Conservation (phyloP, 2,888 invertebrate species). For the Drosophila percnosoma region DNA sequence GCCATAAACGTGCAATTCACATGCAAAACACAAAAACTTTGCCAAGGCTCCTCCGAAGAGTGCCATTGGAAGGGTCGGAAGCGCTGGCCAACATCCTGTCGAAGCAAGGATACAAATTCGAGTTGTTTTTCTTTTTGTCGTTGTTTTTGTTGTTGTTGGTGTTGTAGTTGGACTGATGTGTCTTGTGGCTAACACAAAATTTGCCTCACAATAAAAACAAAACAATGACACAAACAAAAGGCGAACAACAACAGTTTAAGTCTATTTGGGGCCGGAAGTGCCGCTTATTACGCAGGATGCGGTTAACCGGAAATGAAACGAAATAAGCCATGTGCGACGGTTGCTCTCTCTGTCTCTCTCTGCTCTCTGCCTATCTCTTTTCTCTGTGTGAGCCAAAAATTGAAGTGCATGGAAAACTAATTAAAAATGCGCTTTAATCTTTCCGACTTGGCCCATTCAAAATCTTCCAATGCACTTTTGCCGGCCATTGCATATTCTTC, state of each 20-base stretch:
- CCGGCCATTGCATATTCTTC: conserved; percentile 1
- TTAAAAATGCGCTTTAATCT: conserved; percentile 60
- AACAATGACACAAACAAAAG: conserved; percentile 53
- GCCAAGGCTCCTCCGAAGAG: conserved; percentile 8
- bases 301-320: conserved; percentile 81
- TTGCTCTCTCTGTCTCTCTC: conserved; percentile 3
- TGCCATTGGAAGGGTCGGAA: conserved; percentile 56
- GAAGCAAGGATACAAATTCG: conserved; percentile 37
- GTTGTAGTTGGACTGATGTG: conserved; percentile 21
- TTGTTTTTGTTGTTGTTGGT: conserved; percentile 10
- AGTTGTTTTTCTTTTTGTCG: background rate
- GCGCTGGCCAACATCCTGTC: conserved; percentile 67
- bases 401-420: conserved; percentile 61
- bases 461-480: conserved; percentile 23
- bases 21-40: conserved; percentile 73
- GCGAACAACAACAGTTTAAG: conserved; percentile 74
- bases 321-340: conserved; percentile 77
- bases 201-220: conserved; percentile 77
- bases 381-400: conserved; percentile 13
- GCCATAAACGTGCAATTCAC: conserved; percentile 78
- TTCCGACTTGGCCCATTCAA: conserved; percentile 32
- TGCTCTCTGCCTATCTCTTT: background rate
- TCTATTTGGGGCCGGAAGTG: conserved; percentile 71
- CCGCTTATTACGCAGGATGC: conserved; percentile 80
- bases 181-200: conserved; percentile 58